Evolutionary conservation across 2,888 invertebrate species (phyloP).

Genomic region (Drepanosiphum platanoidis): DNA sequence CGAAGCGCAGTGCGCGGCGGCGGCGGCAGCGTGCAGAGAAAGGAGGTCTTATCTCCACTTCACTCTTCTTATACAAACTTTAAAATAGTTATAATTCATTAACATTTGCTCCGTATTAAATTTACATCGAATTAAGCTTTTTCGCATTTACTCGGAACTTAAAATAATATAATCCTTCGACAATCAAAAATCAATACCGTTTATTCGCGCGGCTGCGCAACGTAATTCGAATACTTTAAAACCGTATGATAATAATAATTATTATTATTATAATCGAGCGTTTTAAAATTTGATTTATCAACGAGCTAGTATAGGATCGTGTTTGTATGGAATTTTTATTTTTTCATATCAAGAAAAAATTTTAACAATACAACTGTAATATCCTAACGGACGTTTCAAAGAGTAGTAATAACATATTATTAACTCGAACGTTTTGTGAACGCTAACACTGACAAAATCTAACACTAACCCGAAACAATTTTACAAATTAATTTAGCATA

Average conservation of each 20-base stretch:
- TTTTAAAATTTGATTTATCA: background rate
- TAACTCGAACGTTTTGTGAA: too few relatives aligned
- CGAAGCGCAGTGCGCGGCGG: background rate
- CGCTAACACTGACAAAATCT: background rate
- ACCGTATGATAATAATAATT: too few relatives aligned
- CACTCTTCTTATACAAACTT: background rate
- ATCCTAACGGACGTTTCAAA: too few relatives aligned
- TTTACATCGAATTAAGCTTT: background rate
- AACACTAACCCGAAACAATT: background rate
- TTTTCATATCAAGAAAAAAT: too few relatives aligned
- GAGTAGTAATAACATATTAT: too few relatives aligned
- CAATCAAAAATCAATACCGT: too few relatives aligned
- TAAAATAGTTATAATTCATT: conserved; percentile 1
- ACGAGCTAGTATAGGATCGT: too few relatives aligned
- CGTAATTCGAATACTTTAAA: background rate
- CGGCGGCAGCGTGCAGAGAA: background rate
- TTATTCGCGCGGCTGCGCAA: background rate
- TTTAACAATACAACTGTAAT: too few relatives aligned
- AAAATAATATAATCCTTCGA: background rate
- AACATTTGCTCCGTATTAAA: background rate
- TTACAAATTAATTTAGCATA: background rate
- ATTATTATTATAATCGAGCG: background rate
- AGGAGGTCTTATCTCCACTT: background rate
- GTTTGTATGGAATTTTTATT: too few relatives aligned
- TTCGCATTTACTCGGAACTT: background rate